Evolutionary conservation across 2,797 vertebrate genomes (phyloP).

Genomic region (Sebastes glaucus): DNA sequence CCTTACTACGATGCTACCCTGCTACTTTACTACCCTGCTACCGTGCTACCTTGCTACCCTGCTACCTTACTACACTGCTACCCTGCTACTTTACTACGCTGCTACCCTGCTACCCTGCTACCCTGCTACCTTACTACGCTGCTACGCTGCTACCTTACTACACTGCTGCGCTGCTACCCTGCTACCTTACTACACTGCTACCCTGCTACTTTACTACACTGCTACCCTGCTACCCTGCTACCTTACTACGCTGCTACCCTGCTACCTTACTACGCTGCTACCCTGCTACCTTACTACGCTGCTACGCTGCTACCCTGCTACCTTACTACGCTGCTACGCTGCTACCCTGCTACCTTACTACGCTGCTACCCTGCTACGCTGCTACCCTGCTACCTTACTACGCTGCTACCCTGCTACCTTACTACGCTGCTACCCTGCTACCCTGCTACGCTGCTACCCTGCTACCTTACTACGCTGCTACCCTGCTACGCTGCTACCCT

Average conservation of each 20-base stretch:
- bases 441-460: fast-evolving
- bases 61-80: too few relatives aligned
- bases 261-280: too few relatives aligned
- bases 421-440: constrained; percentile 6
- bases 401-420: constrained; percentile 16
- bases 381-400: background rate
- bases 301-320: fast-evolving
- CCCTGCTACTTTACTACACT: too few relatives aligned
- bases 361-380: constrained; percentile 19
- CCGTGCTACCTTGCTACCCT: too few relatives aligned
- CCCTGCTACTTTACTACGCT: fast-evolving
- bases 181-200: fast-evolving
- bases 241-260: too few relatives aligned
- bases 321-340: too few relatives aligned
- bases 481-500: too few relatives aligned
- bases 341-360: background rate
- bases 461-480: fast-evolving
- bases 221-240: too few relatives aligned
- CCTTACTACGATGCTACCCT: fast-evolving
- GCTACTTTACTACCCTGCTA: too few relatives aligned
- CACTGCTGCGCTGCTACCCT: background rate
- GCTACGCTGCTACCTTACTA: background rate
- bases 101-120: fast-evolving
- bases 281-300: too few relatives aligned
- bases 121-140: too few relatives aligned